phyloP scores from a whole-genome alignment of 2,888 invertebrate genomes.

The Romanomermis culicivorax region DNA sequence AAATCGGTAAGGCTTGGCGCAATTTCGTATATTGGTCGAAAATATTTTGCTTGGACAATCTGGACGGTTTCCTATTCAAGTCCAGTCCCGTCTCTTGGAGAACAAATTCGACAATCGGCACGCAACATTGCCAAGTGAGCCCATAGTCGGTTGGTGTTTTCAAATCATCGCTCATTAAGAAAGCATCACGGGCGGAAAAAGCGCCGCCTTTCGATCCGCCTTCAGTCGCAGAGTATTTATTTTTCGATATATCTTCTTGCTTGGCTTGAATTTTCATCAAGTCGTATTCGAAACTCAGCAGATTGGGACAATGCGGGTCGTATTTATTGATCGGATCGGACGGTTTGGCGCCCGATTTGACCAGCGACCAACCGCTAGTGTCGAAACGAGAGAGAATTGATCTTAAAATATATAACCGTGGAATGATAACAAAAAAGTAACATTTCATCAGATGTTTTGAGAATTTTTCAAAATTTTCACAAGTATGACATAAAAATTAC shows the following conservation, averaged over 20 bases:
- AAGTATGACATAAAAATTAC: too few relatives aligned
- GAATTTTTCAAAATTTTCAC: too few relatives aligned
- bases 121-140: background rate
- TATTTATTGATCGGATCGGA: background rate
- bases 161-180: background rate
- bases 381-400: background rate
- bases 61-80: background rate
- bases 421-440: too few relatives aligned
- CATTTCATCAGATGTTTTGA: too few relatives aligned
- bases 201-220: background rate
- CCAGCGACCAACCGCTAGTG: background rate
- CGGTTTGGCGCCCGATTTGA: background rate
- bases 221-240: background rate
- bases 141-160: background rate
- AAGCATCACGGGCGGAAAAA: background rate
- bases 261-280: background rate
- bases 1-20: background rate
- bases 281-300: background rate
- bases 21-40: slow-evolving; percentile 4
- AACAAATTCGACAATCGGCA: background rate
- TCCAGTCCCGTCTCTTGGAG: background rate
- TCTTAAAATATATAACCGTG: background rate
- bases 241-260: background rate
- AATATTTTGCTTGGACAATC: slow-evolving; percentile 5
- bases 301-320: background rate